Conservation (phyloP, 2,113 vertebrate genomes). For the Craseonycteris thonglongyai region DNA sequence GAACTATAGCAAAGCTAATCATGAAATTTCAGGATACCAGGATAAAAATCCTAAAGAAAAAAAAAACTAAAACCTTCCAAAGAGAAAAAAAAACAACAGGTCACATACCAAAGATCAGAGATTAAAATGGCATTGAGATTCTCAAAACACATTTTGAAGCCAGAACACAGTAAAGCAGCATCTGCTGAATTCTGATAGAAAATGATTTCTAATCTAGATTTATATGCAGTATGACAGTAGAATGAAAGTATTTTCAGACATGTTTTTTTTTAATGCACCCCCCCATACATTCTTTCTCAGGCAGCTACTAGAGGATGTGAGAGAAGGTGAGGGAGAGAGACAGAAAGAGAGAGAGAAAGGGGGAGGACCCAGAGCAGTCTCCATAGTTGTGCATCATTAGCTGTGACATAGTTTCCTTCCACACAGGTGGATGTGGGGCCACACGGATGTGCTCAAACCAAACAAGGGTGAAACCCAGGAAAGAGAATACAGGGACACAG, state of each 20-base stretch:
- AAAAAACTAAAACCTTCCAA: slow-evolving; percentile 6
- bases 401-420: too few relatives aligned
- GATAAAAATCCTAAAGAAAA: neutral
- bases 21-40: neutral
- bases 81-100: neutral
- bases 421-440: too few relatives aligned
- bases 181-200: neutral
- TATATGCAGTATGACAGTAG: neutral
- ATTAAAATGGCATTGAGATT: neutral
- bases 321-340: too few relatives aligned
- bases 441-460: slow-evolving; percentile 6
- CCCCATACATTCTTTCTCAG: neutral
- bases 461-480: neutral
- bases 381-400: too few relatives aligned
- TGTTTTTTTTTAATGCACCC: neutral
- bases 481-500: neutral
- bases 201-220: neutral
- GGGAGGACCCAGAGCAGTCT: too few relatives aligned
- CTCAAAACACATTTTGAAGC: slow-evolving; percentile 12
- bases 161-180: neutral
- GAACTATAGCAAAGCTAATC: neutral
- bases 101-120: neutral
- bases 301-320: slow-evolving; percentile 2
- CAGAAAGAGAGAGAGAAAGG: too few relatives aligned
- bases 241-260: neutral